phyloP scores from a whole-genome alignment of 2,113 vertebrate species.

The Chaetorhynchus papuensis region DNA sequence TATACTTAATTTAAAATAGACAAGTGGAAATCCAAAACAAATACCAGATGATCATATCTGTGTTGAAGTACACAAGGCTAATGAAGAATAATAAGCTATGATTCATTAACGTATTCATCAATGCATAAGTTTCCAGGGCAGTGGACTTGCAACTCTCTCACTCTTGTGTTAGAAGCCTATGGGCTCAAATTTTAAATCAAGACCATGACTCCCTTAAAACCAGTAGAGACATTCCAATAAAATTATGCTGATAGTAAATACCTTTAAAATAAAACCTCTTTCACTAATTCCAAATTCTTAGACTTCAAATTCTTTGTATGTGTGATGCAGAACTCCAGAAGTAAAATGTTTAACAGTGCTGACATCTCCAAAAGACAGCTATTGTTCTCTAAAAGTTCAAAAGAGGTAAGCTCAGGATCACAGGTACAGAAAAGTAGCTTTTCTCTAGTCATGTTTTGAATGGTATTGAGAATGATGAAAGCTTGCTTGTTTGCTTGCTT shows the following conservation, averaged over 20 bases:
- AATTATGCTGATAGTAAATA: background rate
- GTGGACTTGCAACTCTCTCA: background rate
- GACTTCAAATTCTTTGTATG: background rate
- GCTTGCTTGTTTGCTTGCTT: background rate
- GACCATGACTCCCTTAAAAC: background rate
- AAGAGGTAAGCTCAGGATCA: background rate
- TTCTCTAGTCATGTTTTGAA: background rate
- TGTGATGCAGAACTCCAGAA: background rate
- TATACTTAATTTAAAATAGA: background rate
- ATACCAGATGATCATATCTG: background rate
- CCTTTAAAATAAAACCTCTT: background rate
- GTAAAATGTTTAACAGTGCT: background rate
- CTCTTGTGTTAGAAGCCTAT: background rate
- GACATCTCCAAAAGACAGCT: background rate
- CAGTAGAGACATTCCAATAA: background rate
- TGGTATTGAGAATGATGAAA: background rate
- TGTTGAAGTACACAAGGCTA: background rate
- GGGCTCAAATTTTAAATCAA: background rate
- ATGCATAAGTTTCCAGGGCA: background rate
- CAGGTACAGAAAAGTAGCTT: background rate
- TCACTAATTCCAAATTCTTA: background rate
- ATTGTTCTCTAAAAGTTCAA: background rate
- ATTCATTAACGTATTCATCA: background rate
- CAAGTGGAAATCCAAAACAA: background rate
- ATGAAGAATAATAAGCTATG: background rate